These are phyloP conservation scores for Pseudomyrmex gracilis DNA, from an alignment of 1,140 invertebrate genomes.

Conservation along the genomic window DNA sequence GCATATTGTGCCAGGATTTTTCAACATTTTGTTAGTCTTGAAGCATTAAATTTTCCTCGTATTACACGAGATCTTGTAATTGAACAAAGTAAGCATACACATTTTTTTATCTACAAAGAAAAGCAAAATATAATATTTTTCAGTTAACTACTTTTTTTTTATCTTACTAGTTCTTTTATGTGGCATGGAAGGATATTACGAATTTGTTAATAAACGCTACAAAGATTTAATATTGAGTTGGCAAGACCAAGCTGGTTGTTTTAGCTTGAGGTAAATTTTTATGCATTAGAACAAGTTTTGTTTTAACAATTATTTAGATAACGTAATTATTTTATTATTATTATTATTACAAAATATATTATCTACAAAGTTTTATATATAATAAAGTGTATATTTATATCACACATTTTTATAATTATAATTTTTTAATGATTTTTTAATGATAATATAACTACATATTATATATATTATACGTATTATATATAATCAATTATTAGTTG, in stretches of 20 bases:
- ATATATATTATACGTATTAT: too few species aligned
- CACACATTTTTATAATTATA: too few species aligned
- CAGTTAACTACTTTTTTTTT: constrained; percentile 19
- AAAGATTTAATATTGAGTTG: constrained; percentile 74
- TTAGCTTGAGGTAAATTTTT: constrained; percentile 65
- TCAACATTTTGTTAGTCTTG: constrained; percentile 76
- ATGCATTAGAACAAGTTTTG: constrained; percentile 39
- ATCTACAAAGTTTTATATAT: too few species aligned
- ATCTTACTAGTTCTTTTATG: constrained; percentile 79
- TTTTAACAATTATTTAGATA: background rate
- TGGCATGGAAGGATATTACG: constrained; percentile 81
- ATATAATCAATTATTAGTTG: too few species aligned
- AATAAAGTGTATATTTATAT: too few species aligned
- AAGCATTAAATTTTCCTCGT: constrained; percentile 73
- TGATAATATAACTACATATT: too few species aligned
- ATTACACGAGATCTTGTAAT: constrained; percentile 76
- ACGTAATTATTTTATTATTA: background rate
- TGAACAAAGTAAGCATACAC: constrained; percentile 78
- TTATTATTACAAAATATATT: background rate
- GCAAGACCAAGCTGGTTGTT: constrained; percentile 78
- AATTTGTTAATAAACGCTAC: constrained; percentile 77
- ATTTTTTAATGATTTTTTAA: too few species aligned
- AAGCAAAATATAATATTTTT: background rate
- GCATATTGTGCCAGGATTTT: constrained; percentile 78
- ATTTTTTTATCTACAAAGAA: background rate